Evolutionary conservation across 2,797 vertebrate species (phyloP), one percentile per base, ranked within the genome.

Genomic region (Sebastes jordani): DNA sequence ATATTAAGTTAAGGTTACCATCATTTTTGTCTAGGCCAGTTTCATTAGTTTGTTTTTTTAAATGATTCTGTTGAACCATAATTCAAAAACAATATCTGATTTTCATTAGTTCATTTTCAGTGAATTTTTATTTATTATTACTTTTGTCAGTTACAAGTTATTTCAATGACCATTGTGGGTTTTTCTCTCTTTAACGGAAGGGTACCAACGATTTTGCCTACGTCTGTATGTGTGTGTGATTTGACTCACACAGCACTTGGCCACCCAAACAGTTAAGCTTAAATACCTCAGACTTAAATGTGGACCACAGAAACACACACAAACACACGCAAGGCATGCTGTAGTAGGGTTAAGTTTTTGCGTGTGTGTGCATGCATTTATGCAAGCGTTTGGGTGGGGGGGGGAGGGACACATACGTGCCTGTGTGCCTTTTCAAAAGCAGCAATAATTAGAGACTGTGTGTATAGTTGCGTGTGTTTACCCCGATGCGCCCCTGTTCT

Each of bases 381-480:
- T 81, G 72, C 27, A 65, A 38, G 55, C 34, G 23, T 84, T 86
- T 29, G 9, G 16, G 20, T 49, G 61, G 4, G 5, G 10, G 16
- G 1, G 56, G 62, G 8, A 8, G 42, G 27, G 13, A 71, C 66
- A 23, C 11, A 27, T 71, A 29, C 56, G 22, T 78, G 58, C 59
- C 16, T 71, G 52, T 73, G 38, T 71, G n/a, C 80, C 27, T 74
- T 85, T 84, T 77, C 73, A 63, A 85, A 76, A 91, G 77, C 72
- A 76, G 70, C 76, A 82, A 77, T 92, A 89, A 92, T 93, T 90
- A 93, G 58, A 91, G 91, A 60, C 71, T 38, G n/a, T 81, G 63
- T 71, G 76, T 80, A 13, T 78, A 20, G 84, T 58, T 82, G 78
- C 5, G 61, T 75, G 60, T 81, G 84, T 90, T 86, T 91, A 81